phyloP scores from a whole-genome alignment of 2,888 invertebrate species.

The Anarsia innoxiella region DNA sequence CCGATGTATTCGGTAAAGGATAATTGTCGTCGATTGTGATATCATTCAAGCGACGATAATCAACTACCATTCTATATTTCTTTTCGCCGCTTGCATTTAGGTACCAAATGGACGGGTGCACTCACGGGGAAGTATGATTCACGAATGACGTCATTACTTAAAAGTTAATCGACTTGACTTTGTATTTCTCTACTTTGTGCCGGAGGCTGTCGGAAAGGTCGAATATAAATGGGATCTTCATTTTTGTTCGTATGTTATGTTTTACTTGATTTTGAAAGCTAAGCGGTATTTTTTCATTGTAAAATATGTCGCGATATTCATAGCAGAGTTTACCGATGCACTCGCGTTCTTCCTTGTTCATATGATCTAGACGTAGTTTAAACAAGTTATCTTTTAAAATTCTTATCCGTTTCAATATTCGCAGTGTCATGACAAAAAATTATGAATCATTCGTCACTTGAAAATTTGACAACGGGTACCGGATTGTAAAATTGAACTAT shows the following conservation, averaged over 20 bases:
- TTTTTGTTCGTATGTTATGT: slow-evolving; percentile 4
- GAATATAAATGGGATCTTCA: background rate
- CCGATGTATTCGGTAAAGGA: background rate
- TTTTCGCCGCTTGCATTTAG: background rate
- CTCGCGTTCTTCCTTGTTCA: slow-evolving; percentile 2
- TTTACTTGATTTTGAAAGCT: slow-evolving; percentile 2
- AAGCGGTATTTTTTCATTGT: background rate
- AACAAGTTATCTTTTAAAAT: background rate
- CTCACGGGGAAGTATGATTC: background rate
- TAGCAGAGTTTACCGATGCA: background rate
- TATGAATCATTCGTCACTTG: background rate
- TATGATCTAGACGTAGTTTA: slow-evolving; percentile 2
- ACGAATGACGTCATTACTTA: background rate
- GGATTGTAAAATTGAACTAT: background rate
- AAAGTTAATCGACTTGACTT: background rate
- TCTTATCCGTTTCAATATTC: background rate
- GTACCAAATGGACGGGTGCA: background rate
- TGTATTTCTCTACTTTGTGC: background rate
- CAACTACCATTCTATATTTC: background rate
- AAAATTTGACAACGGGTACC: background rate
- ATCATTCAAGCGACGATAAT: background rate
- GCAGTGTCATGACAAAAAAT: background rate
- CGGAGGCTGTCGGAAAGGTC: background rate
- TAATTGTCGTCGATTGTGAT: background rate
- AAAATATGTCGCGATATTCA: slow-evolving; percentile 4